A percentile compares a stretch with the other conserved stretches of the same genome.
phyloP scores from a whole-genome alignment of 1,140 invertebrate genomes.

The Papilio glaucus region DNA sequence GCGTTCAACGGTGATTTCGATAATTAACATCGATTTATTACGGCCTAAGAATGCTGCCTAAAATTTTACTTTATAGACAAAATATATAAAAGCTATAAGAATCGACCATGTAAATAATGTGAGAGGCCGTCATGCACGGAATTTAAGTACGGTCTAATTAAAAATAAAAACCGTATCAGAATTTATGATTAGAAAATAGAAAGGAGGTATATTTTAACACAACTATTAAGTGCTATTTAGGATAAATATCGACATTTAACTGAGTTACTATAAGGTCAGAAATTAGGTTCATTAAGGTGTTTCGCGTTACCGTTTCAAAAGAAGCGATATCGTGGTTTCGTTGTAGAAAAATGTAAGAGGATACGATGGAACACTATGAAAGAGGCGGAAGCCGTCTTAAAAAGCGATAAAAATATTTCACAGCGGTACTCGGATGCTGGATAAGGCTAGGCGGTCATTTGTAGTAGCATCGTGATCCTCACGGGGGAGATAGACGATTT shows the following conservation, averaged over 20 bases:
- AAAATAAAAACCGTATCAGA: slow-evolving; percentile 60
- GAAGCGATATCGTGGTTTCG: slow-evolving; percentile 58
- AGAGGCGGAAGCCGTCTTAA: slow-evolving; percentile 73
- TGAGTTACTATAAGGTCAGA: slow-evolving; percentile 39
- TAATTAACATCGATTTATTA: slow-evolving; percentile 80
- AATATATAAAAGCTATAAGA: too few species aligned
- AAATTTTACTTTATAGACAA: slow-evolving; percentile 71
- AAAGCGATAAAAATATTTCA: slow-evolving; percentile 80
- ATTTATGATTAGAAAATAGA: slow-evolving; percentile 59
- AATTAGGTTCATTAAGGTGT: slow-evolving; percentile 51
- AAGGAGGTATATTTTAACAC: too few species aligned
- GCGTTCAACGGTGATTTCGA: slow-evolving; percentile 79
- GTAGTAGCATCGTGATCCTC: slow-evolving; percentile 67
- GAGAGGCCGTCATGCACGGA: slow-evolving; percentile 37
- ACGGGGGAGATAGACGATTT: slow-evolving; percentile 62
- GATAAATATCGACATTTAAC: too few species aligned
- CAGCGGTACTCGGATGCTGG: slow-evolving; percentile 59
- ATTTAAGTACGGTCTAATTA: slow-evolving; percentile 54
- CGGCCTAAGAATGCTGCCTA: slow-evolving; percentile 64
- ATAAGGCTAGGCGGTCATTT: slow-evolving; percentile 77
- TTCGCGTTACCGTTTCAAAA: slow-evolving; percentile 61
- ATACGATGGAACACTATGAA: slow-evolving; percentile 63
- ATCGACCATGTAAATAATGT: slow-evolving; percentile 45
- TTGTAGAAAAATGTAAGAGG: slow-evolving; percentile 74
- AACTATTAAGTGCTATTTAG: too few species aligned